Conservation (phyloP, 2,888 invertebrate species). For the Drosophila suboccidentalis region DNA sequence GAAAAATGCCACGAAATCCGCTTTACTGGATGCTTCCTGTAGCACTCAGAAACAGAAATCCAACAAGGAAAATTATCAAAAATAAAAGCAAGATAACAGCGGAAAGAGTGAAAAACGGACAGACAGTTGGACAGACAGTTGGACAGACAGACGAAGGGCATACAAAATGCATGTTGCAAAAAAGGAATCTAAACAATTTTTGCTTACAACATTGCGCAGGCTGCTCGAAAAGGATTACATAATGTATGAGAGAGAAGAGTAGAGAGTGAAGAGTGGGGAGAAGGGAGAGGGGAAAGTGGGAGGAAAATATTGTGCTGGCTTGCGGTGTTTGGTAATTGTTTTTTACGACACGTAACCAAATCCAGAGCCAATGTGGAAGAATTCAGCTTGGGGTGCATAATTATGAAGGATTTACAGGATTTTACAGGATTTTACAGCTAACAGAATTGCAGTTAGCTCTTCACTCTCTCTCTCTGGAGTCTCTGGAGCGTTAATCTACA, state of each 20-base stretch:
- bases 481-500: constrained; percentile 64
- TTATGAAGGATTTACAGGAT: constrained; percentile 13
- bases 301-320: constrained; percentile 23
- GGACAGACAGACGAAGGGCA: constrained; percentile 30
- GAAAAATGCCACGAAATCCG: constrained; percentile 72
- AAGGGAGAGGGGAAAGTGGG: not conserved
- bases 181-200: constrained; percentile 73
- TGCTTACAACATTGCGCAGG: constrained; percentile 46
- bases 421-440: not conserved
- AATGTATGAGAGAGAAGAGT: constrained; percentile 18
- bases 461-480: constrained; percentile 43
- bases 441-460: constrained; percentile 8
- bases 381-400: constrained; percentile 16
- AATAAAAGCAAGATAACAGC: constrained; percentile 48
- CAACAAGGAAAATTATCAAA: constrained; percentile 74
- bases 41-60: constrained; percentile 54
- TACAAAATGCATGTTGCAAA: constrained; percentile 56
- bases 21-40: constrained; percentile 35
- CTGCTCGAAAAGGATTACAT: constrained; percentile 66
- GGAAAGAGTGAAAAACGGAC: constrained; percentile 4
- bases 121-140: constrained; percentile 10
- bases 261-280: not conserved
- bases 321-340: constrained; percentile 67
- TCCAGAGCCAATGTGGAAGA: constrained; percentile 6
- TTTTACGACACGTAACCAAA: constrained; percentile 48